These are phyloP conservation scores for Drosophila lacertosa DNA, from an alignment of 1,140 invertebrate genomes.

Conservation along the genomic window DNA sequence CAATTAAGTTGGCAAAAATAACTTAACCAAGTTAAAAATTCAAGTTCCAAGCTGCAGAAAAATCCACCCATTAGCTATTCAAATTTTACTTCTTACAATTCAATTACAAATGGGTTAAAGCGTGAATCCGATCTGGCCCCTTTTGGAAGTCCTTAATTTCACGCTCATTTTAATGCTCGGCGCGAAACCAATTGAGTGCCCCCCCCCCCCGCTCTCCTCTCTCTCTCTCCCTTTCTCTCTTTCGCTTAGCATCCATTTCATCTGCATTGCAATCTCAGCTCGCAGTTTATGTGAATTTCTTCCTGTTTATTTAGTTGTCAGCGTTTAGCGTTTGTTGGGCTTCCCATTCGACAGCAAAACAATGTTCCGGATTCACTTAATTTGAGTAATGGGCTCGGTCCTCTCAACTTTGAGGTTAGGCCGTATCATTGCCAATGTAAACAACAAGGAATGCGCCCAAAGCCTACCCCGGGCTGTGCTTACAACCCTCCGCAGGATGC, in stretches of 20 bases:
- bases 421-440: conserved; percentile 80
- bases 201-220: not conserved
- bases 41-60: too few species aligned
- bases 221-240: too few species aligned
- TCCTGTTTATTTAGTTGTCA: conserved; percentile 82
- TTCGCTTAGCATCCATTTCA: conserved; percentile 8
- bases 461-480: conserved; percentile 68
- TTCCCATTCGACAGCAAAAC: conserved; percentile 66
- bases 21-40: too few species aligned
- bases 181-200: conserved; percentile 82
- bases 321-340: conserved; percentile 65
- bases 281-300: conserved; percentile 57
- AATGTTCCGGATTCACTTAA: conserved; percentile 81
- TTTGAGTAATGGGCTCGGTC: conserved; percentile 78
- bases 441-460: conserved; percentile 54
- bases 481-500: conserved; percentile 39
- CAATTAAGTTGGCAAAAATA: too few species aligned
- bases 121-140: conserved; percentile 19
- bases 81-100: not conserved
- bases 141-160: conserved; percentile 47
- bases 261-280: conserved; percentile 39
- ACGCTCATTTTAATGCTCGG: conserved; percentile 71
- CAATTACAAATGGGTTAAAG: conserved; percentile 10
- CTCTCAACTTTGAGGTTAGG: conserved; percentile 68
- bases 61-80: not conserved